phyloP scores from a whole-genome alignment of 2,797 vertebrate species.

The Rhinoraja longicauda region DNA sequence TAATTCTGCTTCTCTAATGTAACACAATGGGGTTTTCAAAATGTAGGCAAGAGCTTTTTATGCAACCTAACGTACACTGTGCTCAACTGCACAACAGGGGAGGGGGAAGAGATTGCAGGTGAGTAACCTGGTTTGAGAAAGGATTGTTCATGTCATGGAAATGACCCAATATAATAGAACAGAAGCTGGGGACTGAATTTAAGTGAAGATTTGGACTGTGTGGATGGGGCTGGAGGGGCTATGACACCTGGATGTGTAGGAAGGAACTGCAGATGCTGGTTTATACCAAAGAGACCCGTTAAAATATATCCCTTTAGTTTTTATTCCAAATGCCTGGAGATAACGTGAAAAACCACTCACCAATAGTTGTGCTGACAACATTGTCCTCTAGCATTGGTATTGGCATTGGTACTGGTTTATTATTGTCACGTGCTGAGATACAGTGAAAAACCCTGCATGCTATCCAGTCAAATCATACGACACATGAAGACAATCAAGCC shows the following conservation, averaged over 20 bases:
- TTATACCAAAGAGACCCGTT: no score
- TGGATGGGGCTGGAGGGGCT: no score
- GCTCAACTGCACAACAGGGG: not conserved
- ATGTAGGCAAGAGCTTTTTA: not conserved
- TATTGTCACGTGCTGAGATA: no score
- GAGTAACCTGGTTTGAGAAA: not conserved
- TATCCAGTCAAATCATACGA: no score
- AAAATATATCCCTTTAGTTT: not conserved
- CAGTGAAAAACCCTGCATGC: no score
- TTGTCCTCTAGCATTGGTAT: not conserved
- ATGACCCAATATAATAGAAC: not conserved
- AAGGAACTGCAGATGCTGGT: no score
- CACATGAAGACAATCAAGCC: no score
- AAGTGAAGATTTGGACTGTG: not conserved
- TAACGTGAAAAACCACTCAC: not conserved
- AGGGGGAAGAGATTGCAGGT: not conserved
- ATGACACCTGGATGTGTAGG: no score
- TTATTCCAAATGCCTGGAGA: not conserved
- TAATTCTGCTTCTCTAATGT: no score
- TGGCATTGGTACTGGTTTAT: no score
- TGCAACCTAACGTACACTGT: not conserved
- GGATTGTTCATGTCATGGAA: not conserved
- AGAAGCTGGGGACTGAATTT: not conserved
- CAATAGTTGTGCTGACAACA: not conserved
- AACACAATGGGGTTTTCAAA: not conserved